Conservation (phyloP, 2,113 vertebrate species). For the Phaethon lepturus region DNA sequence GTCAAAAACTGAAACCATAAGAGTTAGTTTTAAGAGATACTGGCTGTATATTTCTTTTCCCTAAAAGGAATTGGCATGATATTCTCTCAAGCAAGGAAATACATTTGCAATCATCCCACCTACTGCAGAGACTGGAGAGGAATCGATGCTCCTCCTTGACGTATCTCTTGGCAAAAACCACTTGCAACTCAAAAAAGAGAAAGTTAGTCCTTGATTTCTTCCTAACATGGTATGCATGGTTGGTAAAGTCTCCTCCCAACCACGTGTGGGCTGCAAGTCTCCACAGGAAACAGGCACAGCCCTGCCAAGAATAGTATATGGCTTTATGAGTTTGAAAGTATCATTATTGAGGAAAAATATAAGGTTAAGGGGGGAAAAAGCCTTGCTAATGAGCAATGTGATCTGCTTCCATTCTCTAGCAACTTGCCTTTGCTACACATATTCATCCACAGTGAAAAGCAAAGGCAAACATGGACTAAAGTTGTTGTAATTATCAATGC, state of each 20-base stretch:
- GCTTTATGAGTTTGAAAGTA: neutral
- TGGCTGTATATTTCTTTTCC: neutral
- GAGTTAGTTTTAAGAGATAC: neutral
- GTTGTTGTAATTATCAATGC: neutral
- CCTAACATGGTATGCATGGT: neutral
- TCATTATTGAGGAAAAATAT: neutral
- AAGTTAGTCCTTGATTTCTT: neutral
- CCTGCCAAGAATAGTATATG: neutral
- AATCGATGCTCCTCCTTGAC: neutral
- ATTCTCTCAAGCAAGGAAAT: neutral
- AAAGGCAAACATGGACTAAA: neutral
- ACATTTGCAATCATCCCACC: neutral
- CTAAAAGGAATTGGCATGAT: neutral
- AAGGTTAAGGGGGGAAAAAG: neutral
- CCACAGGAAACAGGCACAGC: neutral
- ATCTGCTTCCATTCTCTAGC: neutral
- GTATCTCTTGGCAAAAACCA: neutral
- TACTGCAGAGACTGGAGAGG: neutral
- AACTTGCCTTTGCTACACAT: neutral
- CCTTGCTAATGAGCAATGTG: neutral
- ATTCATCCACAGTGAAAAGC: neutral
- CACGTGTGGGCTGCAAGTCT: neutral
- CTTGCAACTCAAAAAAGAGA: neutral
- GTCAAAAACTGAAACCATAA: neutral
- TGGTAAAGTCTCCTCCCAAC: neutral